Conservation (phyloP, 1,140 invertebrate genomes). For the Drosophila pseudoananassae region DNA sequence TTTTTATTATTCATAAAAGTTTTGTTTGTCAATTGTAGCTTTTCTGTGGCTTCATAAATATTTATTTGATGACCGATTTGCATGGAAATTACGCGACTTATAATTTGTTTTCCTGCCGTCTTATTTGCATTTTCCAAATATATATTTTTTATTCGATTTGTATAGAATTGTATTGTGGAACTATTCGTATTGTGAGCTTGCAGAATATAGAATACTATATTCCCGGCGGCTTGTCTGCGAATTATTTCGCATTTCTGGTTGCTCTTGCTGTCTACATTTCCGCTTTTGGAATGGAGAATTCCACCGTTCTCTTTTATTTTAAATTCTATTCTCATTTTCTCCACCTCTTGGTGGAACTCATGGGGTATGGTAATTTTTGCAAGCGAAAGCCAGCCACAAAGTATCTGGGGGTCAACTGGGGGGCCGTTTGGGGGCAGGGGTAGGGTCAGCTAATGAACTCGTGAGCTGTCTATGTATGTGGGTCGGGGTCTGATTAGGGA, state of each 20-base stretch:
- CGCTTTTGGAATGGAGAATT: conserved; percentile 37
- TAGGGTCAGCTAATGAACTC: conserved; percentile 56
- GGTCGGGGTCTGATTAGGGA: conserved; percentile 23
- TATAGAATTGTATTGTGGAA: background rate
- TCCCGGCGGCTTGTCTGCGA: background rate
- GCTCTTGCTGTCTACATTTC: conserved; percentile 61
- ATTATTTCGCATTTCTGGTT: conserved; percentile 5
- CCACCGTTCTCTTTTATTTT: conserved; percentile 15
- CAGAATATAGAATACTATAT: conserved; percentile 5
- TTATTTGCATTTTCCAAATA: conserved; percentile 23
- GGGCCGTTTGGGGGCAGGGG: conserved; percentile 15
- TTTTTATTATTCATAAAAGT: conserved; percentile 49
- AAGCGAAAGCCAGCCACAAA: conserved; percentile 38
- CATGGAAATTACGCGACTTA: conserved; percentile 25
- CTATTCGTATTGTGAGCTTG: conserved; percentile 1
- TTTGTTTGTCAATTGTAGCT: conserved; percentile 28
- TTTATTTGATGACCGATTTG: conserved; percentile 46
- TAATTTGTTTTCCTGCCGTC: background rate
- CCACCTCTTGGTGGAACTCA: conserved; percentile 9
- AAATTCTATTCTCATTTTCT: conserved; percentile 12
- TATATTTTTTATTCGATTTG: conserved; percentile 4
- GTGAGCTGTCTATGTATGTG: conserved; percentile 22
- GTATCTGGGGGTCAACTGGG: conserved; percentile 23
- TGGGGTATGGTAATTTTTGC: conserved; percentile 49
- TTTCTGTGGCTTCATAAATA: conserved; percentile 45